A percentile compares a stretch with the other conserved stretches of the same genome.
phyloP scores from a whole-genome alignment of 2,797 vertebrate species.

The Nasua narica region DNA sequence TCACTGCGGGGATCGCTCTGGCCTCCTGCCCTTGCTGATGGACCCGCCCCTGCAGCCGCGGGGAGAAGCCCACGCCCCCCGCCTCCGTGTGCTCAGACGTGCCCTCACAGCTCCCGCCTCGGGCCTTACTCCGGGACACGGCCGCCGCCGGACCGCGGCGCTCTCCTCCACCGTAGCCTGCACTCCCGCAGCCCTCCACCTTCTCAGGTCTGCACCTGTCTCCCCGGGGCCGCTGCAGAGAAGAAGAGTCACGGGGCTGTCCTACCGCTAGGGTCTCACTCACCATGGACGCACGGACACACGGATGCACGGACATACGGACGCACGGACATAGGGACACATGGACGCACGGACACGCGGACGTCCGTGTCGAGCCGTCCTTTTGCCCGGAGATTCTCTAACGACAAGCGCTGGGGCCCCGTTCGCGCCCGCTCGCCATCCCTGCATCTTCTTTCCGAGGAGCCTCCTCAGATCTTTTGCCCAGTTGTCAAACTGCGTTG shows the following conservation, averaged over 20 bases:
- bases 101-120: not conserved
- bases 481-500: not conserved
- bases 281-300: not conserved
- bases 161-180: not conserved
- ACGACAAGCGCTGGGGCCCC: not conserved
- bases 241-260: not conserved
- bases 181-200: not conserved
- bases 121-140: not conserved
- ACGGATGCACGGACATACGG: not conserved
- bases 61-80: too few relatives aligned
- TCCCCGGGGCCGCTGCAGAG: not conserved
- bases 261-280: not conserved
- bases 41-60: too few relatives aligned
- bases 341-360: not conserved
- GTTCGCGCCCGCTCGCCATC: fast-evolving
- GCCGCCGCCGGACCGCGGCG: fast-evolving
- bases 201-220: not conserved
- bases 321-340: too few relatives aligned
- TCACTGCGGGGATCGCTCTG: not conserved
- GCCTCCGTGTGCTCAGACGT: not conserved
- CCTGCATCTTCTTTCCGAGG: not conserved
- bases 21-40: not conserved
- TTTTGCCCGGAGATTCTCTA: not conserved
- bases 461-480: not conserved
- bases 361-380: not conserved